Base-by-base conservation (phyloP, 2,797 vertebrate species). In the Huso huso region DNA sequence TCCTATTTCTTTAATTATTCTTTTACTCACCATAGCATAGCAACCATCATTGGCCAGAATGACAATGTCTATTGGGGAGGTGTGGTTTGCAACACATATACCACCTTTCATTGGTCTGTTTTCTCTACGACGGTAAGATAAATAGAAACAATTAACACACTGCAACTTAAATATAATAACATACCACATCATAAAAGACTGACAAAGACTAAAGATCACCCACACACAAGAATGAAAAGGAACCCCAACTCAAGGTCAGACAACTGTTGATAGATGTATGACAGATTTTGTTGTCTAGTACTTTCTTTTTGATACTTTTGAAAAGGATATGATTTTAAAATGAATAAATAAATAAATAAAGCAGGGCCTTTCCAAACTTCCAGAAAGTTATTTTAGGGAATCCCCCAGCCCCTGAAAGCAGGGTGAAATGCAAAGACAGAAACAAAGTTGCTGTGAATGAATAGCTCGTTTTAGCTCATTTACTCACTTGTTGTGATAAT, bases 41-140 rank as follows among this genome's bases (percentile, higher is more conserved):
- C 96, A 97, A 73, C 95, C 91, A 66, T 99, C 95, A 0, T 93
- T 97, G 18, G 95, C 90, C 85, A 99, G 81, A 71, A 99, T 99
- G 67, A 98, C 88, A 0, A 95, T 84, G 51, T 99, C 96, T 48
- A 99, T 98, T 0, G 96, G 96, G 1, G 96, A 94, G 0, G 96
- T 99, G 76, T 98, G 96, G 73, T 99, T 98, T 55, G 95, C 95
- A 2, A 99, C 96, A 66, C 96, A 99, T 69, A 98, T 95, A 10
- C 95, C 95, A 78, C 96, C 96, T 73, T 95, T 97, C 84, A 87
- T 86, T 10, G 96, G 96, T 51, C 76, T 84, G 81, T 97, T 94
- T 74, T 95, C 90, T 82, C 96, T 99, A 85, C 6, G 79, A 80
- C 65, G 12, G 6, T 13, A 59, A 23, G 66, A 10, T 12, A 66